Percentiles rank a stretch among this genome's conserved stretches.
phyloP scores from a whole-genome alignment of 2,888 invertebrate species.

The Alsophila aescularia region DNA sequence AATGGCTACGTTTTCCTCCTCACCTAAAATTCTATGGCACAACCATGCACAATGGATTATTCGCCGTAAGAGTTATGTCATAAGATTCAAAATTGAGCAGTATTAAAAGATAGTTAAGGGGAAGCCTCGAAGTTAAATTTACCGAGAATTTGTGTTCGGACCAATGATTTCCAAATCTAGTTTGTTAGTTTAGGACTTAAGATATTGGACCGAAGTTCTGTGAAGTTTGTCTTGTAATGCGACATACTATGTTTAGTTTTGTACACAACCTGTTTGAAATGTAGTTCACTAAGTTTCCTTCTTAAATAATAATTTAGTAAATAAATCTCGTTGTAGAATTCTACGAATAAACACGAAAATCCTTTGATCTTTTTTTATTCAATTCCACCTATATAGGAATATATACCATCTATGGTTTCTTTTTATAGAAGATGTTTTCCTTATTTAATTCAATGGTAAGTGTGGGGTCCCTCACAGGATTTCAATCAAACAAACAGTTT shows the following conservation, averaged over 20 bases:
- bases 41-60: background rate
- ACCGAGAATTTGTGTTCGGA: conserved; percentile 50
- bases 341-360: background rate
- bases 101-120: conserved; percentile 4
- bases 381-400: too few relatives aligned
- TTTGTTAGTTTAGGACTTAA: conserved; percentile 66
- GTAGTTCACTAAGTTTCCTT: background rate
- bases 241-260: conserved; percentile 21
- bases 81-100: conserved; percentile 30
- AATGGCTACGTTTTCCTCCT: conserved; percentile 33
- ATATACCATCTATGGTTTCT: too few relatives aligned
- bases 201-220: conserved; percentile 50
- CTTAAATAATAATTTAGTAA: background rate
- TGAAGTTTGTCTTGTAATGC: conserved; percentile 41
- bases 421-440: too few relatives aligned
- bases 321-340: too few relatives aligned
- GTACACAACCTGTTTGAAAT: background rate
- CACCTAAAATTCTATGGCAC: conserved; percentile 9
- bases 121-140: conserved; percentile 27
- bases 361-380: too few relatives aligned
- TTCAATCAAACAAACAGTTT: too few relatives aligned
- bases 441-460: too few relatives aligned
- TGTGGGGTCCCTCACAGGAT: too few relatives aligned
- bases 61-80: background rate
- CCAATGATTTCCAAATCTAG: conserved; percentile 62